These are phyloP conservation scores for Prunella fulvescens DNA, from an alignment of 2,113 vertebrate species.

Conservation along the genomic window DNA sequence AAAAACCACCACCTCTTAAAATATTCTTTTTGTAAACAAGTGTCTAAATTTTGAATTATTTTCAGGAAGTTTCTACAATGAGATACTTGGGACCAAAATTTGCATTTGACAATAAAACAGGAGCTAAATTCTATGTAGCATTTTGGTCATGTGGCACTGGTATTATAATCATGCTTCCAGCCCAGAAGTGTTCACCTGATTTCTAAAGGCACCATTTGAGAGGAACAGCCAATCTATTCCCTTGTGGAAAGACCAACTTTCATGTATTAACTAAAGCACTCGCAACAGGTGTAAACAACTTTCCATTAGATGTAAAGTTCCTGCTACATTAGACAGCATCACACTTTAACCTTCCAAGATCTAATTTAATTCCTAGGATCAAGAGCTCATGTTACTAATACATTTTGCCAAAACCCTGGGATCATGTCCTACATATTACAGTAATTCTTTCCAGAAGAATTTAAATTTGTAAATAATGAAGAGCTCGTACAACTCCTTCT, in stretches of 20 bases:
- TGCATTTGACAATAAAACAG: neutral
- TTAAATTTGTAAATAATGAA: constrained; percentile 67
- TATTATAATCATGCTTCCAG: rapidly evolving
- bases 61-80: neutral
- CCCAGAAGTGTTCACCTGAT: neutral
- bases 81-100: neutral
- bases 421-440: constrained; percentile 63
- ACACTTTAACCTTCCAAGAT: constrained; percentile 52
- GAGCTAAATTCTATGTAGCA: neutral
- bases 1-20: neutral
- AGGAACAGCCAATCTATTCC: neutral
- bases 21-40: neutral
- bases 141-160: neutral
- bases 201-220: neutral
- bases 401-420: constrained; percentile 61
- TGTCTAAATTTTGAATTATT: neutral
- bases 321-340: constrained; percentile 44
- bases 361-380: constrained; percentile 60
- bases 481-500: constrained; percentile 56
- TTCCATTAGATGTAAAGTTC: constrained; percentile 43
- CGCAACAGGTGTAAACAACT: constrained; percentile 46
- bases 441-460: constrained; percentile 68
- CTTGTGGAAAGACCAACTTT: neutral
- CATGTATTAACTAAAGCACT: constrained; percentile 1
- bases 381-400: constrained; percentile 52